Conservation (phyloP, 2,888 invertebrate genomes). For the Micoletzkya japonica region DNA sequence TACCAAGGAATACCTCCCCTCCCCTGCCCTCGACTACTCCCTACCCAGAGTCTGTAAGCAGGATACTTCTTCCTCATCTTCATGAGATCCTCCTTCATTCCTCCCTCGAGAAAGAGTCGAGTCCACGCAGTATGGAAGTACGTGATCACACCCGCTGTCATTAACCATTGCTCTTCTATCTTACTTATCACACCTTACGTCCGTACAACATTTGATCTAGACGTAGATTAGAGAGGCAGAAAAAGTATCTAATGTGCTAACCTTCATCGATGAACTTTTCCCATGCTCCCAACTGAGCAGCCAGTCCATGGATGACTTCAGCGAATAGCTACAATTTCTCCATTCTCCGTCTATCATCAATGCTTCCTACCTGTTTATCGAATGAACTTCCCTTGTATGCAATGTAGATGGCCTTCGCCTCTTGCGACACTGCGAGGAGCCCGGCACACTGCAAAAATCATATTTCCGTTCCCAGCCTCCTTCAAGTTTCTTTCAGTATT, state of each 20-base stretch:
- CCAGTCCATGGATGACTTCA: slow-evolving; percentile 59
- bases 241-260: neutral
- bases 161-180: neutral
- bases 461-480: no score
- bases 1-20: slow-evolving; percentile 31
- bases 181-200: neutral
- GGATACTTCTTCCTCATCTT: slow-evolving; percentile 57
- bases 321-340: slow-evolving; percentile 45
- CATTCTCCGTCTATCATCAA: no score
- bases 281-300: slow-evolving; percentile 62
- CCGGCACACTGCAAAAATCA: slow-evolving; percentile 46
- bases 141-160: slow-evolving; percentile 59
- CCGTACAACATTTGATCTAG: no score
- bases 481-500: no score
- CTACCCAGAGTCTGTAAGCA: slow-evolving; percentile 58
- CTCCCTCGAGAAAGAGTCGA: slow-evolving; percentile 52
- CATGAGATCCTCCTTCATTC: slow-evolving; percentile 46
- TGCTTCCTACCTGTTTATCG: slow-evolving; percentile 56
- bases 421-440: slow-evolving; percentile 57
- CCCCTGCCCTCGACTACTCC: neutral
- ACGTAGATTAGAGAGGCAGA: no score
- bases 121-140: slow-evolving; percentile 60
- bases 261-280: slow-evolving; percentile 58
- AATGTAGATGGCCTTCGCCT: slow-evolving; percentile 58
- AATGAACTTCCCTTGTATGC: slow-evolving; percentile 58